These are phyloP conservation scores for Metopolophium dirhodum DNA, from an alignment of 1,140 invertebrate species.

Conservation along the genomic window DNA sequence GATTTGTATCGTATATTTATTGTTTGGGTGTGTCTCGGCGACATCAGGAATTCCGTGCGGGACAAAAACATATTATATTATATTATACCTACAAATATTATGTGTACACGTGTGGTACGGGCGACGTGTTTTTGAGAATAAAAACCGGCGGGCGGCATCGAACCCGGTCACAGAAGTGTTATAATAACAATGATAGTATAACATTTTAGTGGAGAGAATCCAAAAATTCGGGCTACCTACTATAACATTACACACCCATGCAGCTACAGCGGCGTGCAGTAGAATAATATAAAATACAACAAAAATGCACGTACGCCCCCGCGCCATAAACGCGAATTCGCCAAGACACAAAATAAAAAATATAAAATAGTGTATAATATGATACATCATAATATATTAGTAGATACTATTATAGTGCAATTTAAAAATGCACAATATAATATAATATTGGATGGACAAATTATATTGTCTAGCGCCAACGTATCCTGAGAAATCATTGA, in stretches of 20 bases:
- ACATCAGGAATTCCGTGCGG: constrained; percentile 21
- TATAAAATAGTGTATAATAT: neutral
- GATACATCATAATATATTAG: neutral
- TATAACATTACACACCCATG: neutral
- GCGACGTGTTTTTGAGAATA: neutral
- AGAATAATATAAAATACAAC: neutral
- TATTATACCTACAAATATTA: neutral
- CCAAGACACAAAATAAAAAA: neutral
- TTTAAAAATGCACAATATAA: neutral
- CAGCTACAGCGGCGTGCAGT: neutral
- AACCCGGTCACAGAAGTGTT: neutral
- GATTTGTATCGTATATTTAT: constrained; percentile 37
- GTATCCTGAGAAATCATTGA: neutral
- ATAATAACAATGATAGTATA: neutral
- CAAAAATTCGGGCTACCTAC: neutral
- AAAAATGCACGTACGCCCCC: neutral
- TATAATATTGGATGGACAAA: neutral
- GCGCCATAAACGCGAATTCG: neutral
- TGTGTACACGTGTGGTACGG: neutral
- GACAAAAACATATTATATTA: neutral
- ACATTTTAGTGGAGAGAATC: neutral
- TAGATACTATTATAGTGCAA: neutral
- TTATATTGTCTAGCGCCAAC: neutral
- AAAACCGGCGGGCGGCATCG: neutral
- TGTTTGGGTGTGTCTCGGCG: constrained; percentile 14